Evolutionary conservation across 2,888 invertebrate genomes (phyloP).

Genomic region (Incurvaria masculella): DNA sequence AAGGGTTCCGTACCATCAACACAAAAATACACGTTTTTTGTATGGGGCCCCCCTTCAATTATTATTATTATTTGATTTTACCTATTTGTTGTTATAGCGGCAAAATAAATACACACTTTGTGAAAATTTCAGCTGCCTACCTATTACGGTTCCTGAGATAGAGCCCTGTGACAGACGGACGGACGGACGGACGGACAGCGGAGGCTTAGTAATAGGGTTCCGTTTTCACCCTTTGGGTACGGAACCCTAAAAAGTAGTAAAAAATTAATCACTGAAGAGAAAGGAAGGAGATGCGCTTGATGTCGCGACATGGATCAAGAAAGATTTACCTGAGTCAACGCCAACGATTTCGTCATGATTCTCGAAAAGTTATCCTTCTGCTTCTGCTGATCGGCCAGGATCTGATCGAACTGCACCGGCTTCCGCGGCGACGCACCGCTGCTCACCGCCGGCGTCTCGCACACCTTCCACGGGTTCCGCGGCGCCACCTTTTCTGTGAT

Average conservation of each 20-base stretch:
- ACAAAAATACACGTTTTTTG: too few relatives aligned
- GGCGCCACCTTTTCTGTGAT: conserved; percentile 24
- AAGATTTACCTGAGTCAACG: conserved; percentile 66
- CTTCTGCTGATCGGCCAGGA: conserved; percentile 70
- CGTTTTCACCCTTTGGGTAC: too few relatives aligned
- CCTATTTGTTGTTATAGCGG: too few relatives aligned
- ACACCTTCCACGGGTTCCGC: conserved; percentile 49
- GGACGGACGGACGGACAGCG: too few relatives aligned
- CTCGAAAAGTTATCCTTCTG: conserved; percentile 69
- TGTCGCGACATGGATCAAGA: neutral
- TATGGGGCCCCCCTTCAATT: too few relatives aligned
- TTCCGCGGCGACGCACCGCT: conserved; percentile 37
- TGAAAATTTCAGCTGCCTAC: too few relatives aligned
- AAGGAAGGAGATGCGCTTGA: neutral
- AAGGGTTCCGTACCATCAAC: too few relatives aligned
- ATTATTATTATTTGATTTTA: too few relatives aligned
- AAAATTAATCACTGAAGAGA: neutral
- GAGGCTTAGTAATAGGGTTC: too few relatives aligned
- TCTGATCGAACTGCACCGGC: conserved; percentile 45
- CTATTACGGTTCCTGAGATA: too few relatives aligned
- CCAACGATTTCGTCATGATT: conserved; percentile 69
- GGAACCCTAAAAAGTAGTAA: conserved; percentile 3
- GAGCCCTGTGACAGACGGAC: too few relatives aligned
- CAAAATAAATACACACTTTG: too few relatives aligned
- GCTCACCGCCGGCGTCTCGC: conserved; percentile 25